These are phyloP conservation scores for Herpetotheres cachinnans DNA, from an alignment of 2,113 vertebrate species.

Conservation along the genomic window DNA sequence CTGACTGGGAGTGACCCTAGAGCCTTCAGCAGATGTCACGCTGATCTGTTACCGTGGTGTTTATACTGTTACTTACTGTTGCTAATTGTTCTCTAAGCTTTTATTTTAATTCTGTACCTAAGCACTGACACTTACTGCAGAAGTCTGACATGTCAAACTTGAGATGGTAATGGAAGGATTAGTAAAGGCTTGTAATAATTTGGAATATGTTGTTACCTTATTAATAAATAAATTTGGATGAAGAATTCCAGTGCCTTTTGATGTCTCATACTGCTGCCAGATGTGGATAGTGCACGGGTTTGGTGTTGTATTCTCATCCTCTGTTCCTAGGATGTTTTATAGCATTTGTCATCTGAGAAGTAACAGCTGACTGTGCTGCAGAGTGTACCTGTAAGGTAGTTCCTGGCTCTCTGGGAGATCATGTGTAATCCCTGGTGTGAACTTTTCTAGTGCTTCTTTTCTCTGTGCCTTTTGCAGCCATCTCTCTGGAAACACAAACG, in stretches of 20 bases:
- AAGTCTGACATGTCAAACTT: neutral
- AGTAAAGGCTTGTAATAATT: slow-evolving; percentile 50
- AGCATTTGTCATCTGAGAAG: neutral
- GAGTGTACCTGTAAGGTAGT: accelerated
- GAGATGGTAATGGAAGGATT: neutral
- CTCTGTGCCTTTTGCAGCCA: too few relatives aligned
- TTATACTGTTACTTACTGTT: neutral
- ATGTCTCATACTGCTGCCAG: neutral
- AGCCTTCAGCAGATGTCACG: neutral
- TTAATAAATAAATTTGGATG: slow-evolving; percentile 74
- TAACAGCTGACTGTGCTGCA: accelerated
- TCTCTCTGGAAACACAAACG: neutral
- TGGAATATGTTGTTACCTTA: slow-evolving; percentile 58
- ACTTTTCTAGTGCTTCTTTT: neutral
- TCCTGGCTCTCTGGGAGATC: accelerated
- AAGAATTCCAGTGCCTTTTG: neutral
- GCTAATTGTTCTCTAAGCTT: neutral
- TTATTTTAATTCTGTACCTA: neutral
- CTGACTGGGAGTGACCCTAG: neutral
- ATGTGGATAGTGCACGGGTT: accelerated
- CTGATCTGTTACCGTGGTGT: neutral
- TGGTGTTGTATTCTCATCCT: neutral
- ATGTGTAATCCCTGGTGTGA: accelerated
- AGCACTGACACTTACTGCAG: neutral
- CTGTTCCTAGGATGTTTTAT: too few relatives aligned